Evolutionary conservation across 2,888 invertebrate species (phyloP), one percentile per base, ranked within the genome.

Genomic region (Microdon myrmicae): DNA sequence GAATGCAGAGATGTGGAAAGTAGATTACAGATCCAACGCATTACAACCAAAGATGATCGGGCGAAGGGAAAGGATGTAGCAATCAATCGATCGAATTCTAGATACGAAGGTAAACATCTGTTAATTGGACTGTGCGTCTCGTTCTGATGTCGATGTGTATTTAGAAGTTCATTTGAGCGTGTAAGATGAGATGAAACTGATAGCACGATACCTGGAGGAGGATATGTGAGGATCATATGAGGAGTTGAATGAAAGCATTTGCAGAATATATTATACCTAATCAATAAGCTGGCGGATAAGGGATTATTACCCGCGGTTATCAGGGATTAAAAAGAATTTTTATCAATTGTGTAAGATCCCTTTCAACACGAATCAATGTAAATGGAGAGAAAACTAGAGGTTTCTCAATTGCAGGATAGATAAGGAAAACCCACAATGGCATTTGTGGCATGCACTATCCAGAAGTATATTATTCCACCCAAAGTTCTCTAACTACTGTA

Each of bases 171-270:
- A 58, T 20, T 23, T 32, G 47, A 58, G 51, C 51, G 16, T 64
- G 64, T 56, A 64, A 64, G 34, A 51, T 43, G 64, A 64, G 58
- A 51, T 53, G 51, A 45, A 22, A 35, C 23, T 23, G 56, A 56
- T 61, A 44, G 23, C 16, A 29, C 49, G n/a, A n/a, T n/a, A n/a
- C n/a, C n/a, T 16, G 9, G 25, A 17, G 7, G 47, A 60, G 34
- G 8, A 19, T 32, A 9, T 35, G 17, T 20, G 13, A 12, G 5
- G 22, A 35, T 6, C 22, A 22, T 22, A 34, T 35, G 35, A 7
- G 20, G 22, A 35, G 8, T 35, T 7, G 12, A 9, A 19, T 2
- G 35, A 34, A 17, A n/a, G n/a, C 6, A 20, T 20, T 34, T 20
- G 34, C 20, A n/a, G n/a, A n/a, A n/a, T n/a, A n/a, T n/a, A n/a